phyloP scores from a whole-genome alignment of 2,888 invertebrate species.

The Diaperis boleti region DNA sequence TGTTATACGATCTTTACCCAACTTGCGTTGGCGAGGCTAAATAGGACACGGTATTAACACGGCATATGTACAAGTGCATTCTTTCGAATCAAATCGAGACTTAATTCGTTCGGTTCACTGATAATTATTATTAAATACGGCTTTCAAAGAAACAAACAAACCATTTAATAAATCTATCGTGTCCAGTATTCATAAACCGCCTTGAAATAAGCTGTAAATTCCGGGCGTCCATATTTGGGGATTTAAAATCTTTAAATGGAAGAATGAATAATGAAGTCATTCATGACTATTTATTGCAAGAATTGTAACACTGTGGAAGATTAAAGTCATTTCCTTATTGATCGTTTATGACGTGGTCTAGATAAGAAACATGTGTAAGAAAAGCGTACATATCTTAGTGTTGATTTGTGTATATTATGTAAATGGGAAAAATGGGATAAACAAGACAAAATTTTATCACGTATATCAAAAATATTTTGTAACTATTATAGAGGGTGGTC shows the following conservation, averaged over 20 bases:
- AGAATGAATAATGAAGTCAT: conserved; percentile 26
- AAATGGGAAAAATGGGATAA: too few species aligned
- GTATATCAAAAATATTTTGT: too few species aligned
- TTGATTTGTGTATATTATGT: too few species aligned
- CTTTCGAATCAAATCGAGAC: conserved; percentile 7
- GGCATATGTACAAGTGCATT: conserved; percentile 19
- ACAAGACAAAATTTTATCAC: too few species aligned
- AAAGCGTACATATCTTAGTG: too few species aligned
- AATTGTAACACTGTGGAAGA: conserved; percentile 6
- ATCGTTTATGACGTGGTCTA: conserved; percentile 1
- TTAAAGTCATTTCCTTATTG: conserved; percentile 25
- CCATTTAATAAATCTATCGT: not conserved
- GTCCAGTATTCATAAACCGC: conserved; percentile 16
- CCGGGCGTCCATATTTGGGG: conserved; percentile 23
- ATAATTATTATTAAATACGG: not conserved
- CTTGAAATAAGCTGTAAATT: conserved; percentile 14
- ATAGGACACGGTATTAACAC: conserved; percentile 47
- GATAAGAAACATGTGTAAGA: not conserved
- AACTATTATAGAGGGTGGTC: too few species aligned
- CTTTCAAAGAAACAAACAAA: not conserved
- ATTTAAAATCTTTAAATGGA: conserved; percentile 19
- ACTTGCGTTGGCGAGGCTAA: conserved; percentile 49
- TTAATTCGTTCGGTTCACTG: conserved; percentile 1
- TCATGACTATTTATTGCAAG: conserved; percentile 22
- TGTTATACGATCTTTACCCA: conserved; percentile 38